Percentiles rank a stretch among this genome's conserved stretches.
phyloP scores from a whole-genome alignment of 2,113 vertebrate species.

The Dasyornis broadbenti region DNA sequence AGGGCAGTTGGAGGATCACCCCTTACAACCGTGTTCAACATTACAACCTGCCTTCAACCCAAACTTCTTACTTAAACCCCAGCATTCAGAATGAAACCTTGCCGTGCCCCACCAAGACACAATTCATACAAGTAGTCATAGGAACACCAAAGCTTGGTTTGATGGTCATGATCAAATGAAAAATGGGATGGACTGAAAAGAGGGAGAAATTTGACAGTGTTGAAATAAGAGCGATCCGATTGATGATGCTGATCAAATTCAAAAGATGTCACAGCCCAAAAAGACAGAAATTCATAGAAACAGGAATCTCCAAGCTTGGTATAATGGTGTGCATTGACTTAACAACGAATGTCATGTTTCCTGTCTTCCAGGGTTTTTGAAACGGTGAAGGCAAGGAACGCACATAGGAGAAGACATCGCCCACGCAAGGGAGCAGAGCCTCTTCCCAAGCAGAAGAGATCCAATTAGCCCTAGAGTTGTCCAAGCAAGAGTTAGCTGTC shows the following conservation, averaged over 20 bases:
- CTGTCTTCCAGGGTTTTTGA: neutral
- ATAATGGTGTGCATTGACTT: too few species aligned
- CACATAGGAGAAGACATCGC: neutral
- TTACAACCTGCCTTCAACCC: too few species aligned
- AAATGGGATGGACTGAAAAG: neutral
- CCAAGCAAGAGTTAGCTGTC: neutral
- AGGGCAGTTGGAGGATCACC: too few species aligned
- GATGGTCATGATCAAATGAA: too few species aligned
- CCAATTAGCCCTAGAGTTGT: neutral
- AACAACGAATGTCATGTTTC: neutral
- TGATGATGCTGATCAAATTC: neutral
- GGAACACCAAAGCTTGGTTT: neutral
- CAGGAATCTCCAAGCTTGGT: fast-evolving
- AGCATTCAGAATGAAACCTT: neutral
- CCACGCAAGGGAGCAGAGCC: neutral
- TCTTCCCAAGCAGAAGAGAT: neutral
- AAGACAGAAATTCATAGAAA: neutral
- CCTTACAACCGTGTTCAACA: fast-evolving
- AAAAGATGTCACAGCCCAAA: neutral
- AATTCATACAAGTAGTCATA: neutral
- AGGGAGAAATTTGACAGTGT: neutral
- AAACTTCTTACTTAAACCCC: fast-evolving
- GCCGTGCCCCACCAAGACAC: fast-evolving
- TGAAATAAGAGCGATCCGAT: too few species aligned
- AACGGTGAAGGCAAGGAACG: neutral